Base-by-base conservation (phyloP, 2,888 invertebrate genomes). In the Hyalella azteca region DNA sequence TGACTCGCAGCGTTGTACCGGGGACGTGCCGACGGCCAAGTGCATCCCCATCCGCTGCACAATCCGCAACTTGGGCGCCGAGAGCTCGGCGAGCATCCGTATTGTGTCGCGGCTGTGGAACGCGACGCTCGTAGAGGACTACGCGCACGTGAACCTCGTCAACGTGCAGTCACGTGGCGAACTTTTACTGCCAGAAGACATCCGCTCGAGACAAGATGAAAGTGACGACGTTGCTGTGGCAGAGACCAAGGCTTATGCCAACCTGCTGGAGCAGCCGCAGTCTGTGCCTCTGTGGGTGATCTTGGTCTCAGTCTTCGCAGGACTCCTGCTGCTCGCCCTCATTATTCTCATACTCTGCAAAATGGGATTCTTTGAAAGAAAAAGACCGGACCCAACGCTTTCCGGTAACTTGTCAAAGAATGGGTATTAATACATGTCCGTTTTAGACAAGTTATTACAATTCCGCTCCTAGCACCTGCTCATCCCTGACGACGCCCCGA, bases 251-350 rank as follows among this genome's bases (percentile, higher is more conserved):
- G 85, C 85, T 5, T 75, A 75, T 32, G 75, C 75, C 75, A 75
- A 75, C 36, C 19, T 75, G 40, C 15, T 75, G 45, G 83, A 83
- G 41, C 81, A 83, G 66, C 90, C 82, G 3, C 77, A 93, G 85
- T 92, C 92, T 85, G 92, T 95, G 9, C 93, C 94, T 19, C 90
- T 94, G 85, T 96, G 96, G 95, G 93, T 96, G 84, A 95, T 95
- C 84, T 87, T 90, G 85, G 90, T 95, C 73, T 93, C 97, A 49
- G 92, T 95, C 78, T 90, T 95, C 81, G 93, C 93, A 2, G 98
- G 97, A 15, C 89, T 98, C 48, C 87, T 97, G 85, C 90, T 98
- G 26, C 90, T 98, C 41, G 91, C 95, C 48, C 87, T 96, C 3
- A 90, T 97, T 78, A 93, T 94, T 73, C 90, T 94, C 76, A 91